phyloP scores from a whole-genome alignment of 2,888 invertebrate species.

The Mylabris sibirica region DNA sequence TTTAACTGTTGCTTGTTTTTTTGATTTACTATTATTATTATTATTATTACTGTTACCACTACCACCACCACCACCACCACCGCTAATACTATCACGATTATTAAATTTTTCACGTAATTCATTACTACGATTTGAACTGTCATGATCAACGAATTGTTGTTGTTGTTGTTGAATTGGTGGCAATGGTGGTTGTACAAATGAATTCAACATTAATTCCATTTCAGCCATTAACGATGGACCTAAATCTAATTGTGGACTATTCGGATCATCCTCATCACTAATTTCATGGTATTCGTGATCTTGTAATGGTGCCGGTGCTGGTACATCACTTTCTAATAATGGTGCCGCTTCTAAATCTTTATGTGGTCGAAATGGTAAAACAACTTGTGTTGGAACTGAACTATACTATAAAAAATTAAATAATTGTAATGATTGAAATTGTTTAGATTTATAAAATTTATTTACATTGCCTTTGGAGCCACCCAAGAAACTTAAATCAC shows the following conservation, averaged over 20 bases:
- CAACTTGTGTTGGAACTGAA: conserved; percentile 86
- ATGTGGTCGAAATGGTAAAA: conserved; percentile 87
- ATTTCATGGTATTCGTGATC: conserved; percentile 86
- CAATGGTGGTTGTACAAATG: conserved; percentile 62
- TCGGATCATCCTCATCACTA: conserved; percentile 76
- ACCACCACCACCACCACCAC: neutral
- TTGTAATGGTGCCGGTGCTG: conserved; percentile 58
- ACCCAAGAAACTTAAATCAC: conserved; percentile 83
- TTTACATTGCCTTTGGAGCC: conserved; percentile 63
- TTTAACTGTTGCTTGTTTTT: conserved; percentile 73
- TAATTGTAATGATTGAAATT: neutral
- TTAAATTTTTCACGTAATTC: conserved; percentile 68
- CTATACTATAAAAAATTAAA: conserved; percentile 65
- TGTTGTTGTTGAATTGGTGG: conserved; percentile 45
- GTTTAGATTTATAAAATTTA: too few relatives aligned
- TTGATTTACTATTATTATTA: conserved; percentile 52
- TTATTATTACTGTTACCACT: neutral
- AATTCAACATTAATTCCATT: conserved; percentile 87
- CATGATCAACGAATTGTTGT: conserved; percentile 46
- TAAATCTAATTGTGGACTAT: conserved; percentile 72
- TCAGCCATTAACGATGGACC: conserved; percentile 91
- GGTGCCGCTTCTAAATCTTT: conserved; percentile 80
- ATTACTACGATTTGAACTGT: conserved; percentile 72
- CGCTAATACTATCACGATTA: conserved; percentile 40
- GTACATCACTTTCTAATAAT: conserved; percentile 62